These are phyloP conservation scores for Ictalurus furcatus DNA, from an alignment of 2,113 vertebrate genomes.

Conservation along the genomic window DNA sequence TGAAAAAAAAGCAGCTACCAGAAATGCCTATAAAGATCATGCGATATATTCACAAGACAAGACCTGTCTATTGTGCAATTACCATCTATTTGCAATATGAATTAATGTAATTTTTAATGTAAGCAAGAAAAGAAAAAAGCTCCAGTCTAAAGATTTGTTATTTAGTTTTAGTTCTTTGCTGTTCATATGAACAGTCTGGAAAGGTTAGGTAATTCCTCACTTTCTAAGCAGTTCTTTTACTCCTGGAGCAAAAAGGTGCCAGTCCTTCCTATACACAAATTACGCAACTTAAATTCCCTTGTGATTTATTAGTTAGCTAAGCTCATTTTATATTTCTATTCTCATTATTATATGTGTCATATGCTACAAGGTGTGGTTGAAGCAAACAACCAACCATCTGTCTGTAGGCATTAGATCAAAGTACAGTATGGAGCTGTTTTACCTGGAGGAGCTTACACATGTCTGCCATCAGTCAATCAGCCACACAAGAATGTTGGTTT, in stretches of 20 bases:
- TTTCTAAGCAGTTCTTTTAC: neutral
- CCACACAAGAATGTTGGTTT: neutral
- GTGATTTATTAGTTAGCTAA: neutral
- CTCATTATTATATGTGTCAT: neutral
- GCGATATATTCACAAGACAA: conserved; percentile 64
- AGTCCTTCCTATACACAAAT: neutral
- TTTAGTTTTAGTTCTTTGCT: neutral
- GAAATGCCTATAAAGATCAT: conserved; percentile 57
- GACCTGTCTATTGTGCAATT: conserved; percentile 55
- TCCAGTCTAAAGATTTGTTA: neutral
- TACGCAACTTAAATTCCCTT: neutral
- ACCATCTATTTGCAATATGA: neutral
- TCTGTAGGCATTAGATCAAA: neutral
- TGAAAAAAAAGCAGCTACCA: conserved; percentile 44
- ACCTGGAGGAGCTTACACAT: neutral
- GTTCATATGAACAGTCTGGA: neutral
- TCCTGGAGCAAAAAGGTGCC: neutral
- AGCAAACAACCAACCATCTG: neutral
- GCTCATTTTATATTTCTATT: neutral
- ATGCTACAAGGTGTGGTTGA: neutral
- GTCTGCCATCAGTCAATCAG: neutral
- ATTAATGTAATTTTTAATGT: neutral
- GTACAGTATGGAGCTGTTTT: neutral
- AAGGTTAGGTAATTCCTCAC: neutral
- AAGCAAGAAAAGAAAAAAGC: neutral